Evolutionary conservation across 2,113 vertebrate genomes (phyloP), one percentile per base, ranked within the genome.

Genomic region (Psilopsiagon aurifrons): DNA sequence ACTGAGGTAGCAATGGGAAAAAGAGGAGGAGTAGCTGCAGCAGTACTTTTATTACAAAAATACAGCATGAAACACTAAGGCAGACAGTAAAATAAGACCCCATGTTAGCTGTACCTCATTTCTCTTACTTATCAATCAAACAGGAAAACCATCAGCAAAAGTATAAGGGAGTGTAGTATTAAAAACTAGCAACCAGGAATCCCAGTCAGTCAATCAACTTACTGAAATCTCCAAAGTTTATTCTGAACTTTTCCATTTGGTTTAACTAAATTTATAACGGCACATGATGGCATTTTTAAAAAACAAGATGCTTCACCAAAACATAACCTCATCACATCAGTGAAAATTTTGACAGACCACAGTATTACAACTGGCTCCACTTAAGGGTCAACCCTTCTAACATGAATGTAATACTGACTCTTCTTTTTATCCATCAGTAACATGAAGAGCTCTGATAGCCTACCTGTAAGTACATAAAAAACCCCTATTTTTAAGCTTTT

Each of bases 241-340:
- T 0, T 0, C 0, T 8, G 55, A 90, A 75, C 31, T 35, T 31
- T 35, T 51, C n/a, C 23, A 46, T 79, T 37, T 43, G 55, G 18
- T 77, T 80, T 52, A 81, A 66, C 31, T 69, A 66, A 57, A 77
- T 59, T 77, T 67, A 75, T 39, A 73, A 64, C 2, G 11, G 41
- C 24, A 81, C 2, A 7, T 15, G 19, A 70, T 10, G 23, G 37
- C 17, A 29, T 17, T 22, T 51, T 78, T 52, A 79, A 74, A 64
- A 67, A 41, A 5, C 66, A 60, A 43, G 29, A n/a, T 27, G 13
- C 43, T 73, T 63, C 49, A 67, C 24, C 70, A 85, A 91, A 76
- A 20, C 62, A 47, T 46, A 70, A 8, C n/a, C 43, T 62, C 44
- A 87, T 22, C 25, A 68, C 3, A 6, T 9, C 62, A 71, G 19